Conservation (phyloP, 2,888 invertebrate species). For the Idaea aversata region DNA sequence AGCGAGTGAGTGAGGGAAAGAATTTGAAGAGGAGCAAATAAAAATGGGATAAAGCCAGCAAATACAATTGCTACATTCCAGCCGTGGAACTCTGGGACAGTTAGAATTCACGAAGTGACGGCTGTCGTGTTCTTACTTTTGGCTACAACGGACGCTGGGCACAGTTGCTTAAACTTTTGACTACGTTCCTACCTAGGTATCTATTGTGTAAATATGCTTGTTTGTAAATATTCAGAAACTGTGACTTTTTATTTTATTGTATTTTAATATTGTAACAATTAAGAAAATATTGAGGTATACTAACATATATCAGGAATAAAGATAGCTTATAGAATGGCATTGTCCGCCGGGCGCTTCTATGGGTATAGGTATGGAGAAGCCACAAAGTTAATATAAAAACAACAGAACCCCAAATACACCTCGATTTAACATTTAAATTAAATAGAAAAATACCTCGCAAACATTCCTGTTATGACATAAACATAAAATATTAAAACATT, state of each 20-base stretch:
- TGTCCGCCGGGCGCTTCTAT: too few relatives aligned
- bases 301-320: too few relatives aligned
- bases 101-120: neutral
- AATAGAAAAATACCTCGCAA: conserved; percentile 31
- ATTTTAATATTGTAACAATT: too few relatives aligned
- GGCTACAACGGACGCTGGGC: neutral
- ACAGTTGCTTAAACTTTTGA: neutral
- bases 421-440: conserved; percentile 16
- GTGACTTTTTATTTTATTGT: too few relatives aligned
- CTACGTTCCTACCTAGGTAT: neutral
- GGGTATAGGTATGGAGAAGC: too few relatives aligned
- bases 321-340: too few relatives aligned
- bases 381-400: neutral
- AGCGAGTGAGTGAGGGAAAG: conserved; percentile 61
- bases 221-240: too few relatives aligned
- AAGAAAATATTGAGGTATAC: too few relatives aligned
- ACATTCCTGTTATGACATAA: conserved; percentile 41
- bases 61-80: conserved; percentile 74
- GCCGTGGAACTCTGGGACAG: conserved; percentile 29
- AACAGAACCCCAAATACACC: conserved; percentile 6
- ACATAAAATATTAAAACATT: conserved; percentile 59
- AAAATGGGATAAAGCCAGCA: conserved; percentile 65
- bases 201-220: too few relatives aligned
- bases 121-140: neutral
- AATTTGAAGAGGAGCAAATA: conserved; percentile 72